These are phyloP conservation scores for Sceliomorpha sp. DNA, from an alignment of 2,888 invertebrate genomes.

Conservation along the genomic window DNA sequence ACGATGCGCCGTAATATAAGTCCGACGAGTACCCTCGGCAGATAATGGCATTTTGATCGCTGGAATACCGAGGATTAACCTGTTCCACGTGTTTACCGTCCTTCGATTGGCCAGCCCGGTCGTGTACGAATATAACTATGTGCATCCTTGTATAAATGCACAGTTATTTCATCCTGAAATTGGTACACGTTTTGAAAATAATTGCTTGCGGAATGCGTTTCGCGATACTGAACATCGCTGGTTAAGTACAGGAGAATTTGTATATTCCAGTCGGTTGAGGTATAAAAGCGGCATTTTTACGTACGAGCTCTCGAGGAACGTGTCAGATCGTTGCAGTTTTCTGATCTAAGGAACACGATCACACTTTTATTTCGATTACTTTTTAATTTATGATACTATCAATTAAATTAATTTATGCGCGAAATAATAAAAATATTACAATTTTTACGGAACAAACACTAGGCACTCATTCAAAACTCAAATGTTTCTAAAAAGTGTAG, in stretches of 20 bases:
- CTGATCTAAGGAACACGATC: too few species aligned
- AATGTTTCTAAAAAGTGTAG: too few species aligned
- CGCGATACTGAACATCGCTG: neutral
- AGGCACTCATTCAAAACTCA: too few species aligned
- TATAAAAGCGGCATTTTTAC: too few species aligned
- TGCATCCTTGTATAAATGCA: neutral
- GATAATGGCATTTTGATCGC: conserved; percentile 67
- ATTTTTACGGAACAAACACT: too few species aligned
- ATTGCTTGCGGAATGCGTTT: neutral
- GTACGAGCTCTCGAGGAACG: too few species aligned
- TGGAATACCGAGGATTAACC: conserved; percentile 70
- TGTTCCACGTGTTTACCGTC: conserved; percentile 61
- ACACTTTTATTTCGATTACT: too few species aligned
- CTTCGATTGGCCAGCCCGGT: conserved; percentile 35
- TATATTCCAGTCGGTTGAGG: too few species aligned
- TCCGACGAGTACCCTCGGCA: conserved; percentile 42
- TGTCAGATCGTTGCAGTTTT: too few species aligned
- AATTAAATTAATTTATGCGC: too few species aligned
- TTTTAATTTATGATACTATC: too few species aligned
- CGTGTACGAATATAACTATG: conserved; percentile 21
- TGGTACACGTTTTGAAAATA: conserved; percentile 10
- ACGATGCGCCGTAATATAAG: conserved; percentile 59
- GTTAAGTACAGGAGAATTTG: neutral
- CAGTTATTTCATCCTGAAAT: conserved; percentile 34
- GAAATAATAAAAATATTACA: too few species aligned